Evolutionary conservation across 1,140 invertebrate species (phyloP), one percentile per base, ranked within the genome.

Genomic region (Hylyphantes graminicola): DNA sequence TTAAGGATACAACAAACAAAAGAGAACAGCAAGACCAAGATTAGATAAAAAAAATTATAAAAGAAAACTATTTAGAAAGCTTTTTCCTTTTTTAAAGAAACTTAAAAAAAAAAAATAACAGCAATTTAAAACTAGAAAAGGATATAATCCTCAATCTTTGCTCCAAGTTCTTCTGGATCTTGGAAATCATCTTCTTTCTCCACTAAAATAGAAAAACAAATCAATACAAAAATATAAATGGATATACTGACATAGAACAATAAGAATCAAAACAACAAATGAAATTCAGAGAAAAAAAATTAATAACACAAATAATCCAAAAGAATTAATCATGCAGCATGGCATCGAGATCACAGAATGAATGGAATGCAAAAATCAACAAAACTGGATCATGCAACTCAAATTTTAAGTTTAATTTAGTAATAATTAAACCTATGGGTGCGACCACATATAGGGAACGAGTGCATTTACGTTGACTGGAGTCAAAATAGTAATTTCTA

Each of bases 61-160:
- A 4, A 67, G 9, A 67, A 67, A 2, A 61, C 1, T 15, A 17
- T 61, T 61, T 15, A 35, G 35, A 35, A 35, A 35, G 35, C 35
- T n/a, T 5, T 7, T 59, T 59, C 8, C 57, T 5, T 13, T 59
- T 12, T 59, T 59, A n/a, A n/a, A n/a, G n/a, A n/a, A n/a, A n/a
- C n/a, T 59, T 0, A 59, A 57, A 57, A 57, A 57, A n/a, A 3
- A 70, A 19, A 12, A 12, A 9, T n/a, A 8, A 74, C n/a, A 74
- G 3, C 11, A 51, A 75, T 54, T 50, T 35, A 57, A 59, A 67
- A 79, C 17, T 67, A 83, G 8, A 67, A 82, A 90, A 89, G 89
- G 89, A 89, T 90, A 90, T 87, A 86, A 85, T 91, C 90, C 88
- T 92, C 92, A 86, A 93, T 90, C 65, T 88, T 81, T 21, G 87